Conservation (phyloP, 2,797 vertebrate species). For the Cyprinodon diabolis region DNA sequence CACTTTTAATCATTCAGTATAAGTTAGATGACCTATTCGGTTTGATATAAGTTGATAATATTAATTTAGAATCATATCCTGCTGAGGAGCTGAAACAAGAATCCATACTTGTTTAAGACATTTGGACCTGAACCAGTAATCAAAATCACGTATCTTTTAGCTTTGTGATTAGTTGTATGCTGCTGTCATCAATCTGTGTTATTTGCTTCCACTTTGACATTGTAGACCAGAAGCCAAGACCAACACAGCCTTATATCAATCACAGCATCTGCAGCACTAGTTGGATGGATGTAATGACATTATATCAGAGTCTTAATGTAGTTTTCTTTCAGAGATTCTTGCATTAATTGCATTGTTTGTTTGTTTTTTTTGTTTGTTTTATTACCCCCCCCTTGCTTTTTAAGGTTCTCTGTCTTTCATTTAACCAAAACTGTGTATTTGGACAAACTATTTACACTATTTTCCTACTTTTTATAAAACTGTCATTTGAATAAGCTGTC, state of each 20-base stretch:
- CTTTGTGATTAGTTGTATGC: not conserved
- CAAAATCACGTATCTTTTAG: not conserved
- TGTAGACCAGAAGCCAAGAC: not conserved
- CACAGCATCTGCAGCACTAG: constrained; percentile 6
- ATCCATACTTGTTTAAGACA: not conserved
- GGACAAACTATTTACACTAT: not conserved
- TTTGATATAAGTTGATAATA: not conserved
- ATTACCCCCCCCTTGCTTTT: not conserved
- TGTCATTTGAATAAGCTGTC: not conserved
- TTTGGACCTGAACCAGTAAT: not conserved
- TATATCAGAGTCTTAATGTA: not conserved
- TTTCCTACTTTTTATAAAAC: not conserved
- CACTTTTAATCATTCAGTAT: too few relatives aligned
- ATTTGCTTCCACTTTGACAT: not conserved
- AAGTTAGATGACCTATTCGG: not conserved
- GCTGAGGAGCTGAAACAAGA: not conserved
- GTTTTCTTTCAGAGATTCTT: constrained; percentile 4
- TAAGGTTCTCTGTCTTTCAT: not conserved
- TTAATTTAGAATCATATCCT: not conserved
- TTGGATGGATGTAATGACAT: not conserved
- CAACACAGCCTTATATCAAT: not conserved
- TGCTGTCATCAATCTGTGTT: not conserved
- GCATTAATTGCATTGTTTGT: not conserved
- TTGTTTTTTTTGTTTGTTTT: not conserved
- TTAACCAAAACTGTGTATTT: not conserved